Base-by-base conservation (phyloP, 2,113 vertebrate genomes). In the Sebastes fasciatus region DNA sequence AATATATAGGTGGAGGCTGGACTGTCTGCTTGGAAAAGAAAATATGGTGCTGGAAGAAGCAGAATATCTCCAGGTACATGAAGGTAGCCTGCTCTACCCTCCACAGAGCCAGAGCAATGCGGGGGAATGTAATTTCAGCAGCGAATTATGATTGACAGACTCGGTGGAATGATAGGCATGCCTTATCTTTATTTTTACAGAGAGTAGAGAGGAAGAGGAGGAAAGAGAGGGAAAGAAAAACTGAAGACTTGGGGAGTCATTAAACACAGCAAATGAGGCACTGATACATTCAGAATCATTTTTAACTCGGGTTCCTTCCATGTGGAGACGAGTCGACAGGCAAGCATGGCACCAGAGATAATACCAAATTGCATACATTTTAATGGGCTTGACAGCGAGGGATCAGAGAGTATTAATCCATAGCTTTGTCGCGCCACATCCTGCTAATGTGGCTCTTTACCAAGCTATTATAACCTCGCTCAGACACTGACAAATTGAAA, bases 361-460 rank as follows among this genome's bases (percentile, higher is more conserved):
- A 94, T 68, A 46, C 77, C 57, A 86, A 92, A 92, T 70, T 87
- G 86, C 88, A 88, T 87, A 73, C 83, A 89, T 94, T 93, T 92
- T 92, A 93, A 94, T 90, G 86, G 91, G 80, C 76, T 85, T 87
- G 87, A 93, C 83, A 86, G 89, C 48, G 75, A 91, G 87, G 89
- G 92, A 93, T 82, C 86, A 86, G 62, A 86, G 83, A 72, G 87
- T 79, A 93, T 91, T 92, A 92, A 92, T 91, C 88, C 89, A 80
- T 81, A 64, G 88, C 91, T 92, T 85, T 92, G 89, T 93, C 67
- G 76, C 51, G 21, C 67, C 70, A 57, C 63, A 80, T 89, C 75
- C 80, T 85, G 86, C 78, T 91, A 93, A 93, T 92, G 85, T 86
- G 78, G 67, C 86, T 90, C 83, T 91, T 92, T 85, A 92, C 80